A percentile compares a stretch with the other conserved stretches of the same genome.
phyloP scores from a whole-genome alignment of 1,140 invertebrate species.

The Leptinotarsa texana region DNA sequence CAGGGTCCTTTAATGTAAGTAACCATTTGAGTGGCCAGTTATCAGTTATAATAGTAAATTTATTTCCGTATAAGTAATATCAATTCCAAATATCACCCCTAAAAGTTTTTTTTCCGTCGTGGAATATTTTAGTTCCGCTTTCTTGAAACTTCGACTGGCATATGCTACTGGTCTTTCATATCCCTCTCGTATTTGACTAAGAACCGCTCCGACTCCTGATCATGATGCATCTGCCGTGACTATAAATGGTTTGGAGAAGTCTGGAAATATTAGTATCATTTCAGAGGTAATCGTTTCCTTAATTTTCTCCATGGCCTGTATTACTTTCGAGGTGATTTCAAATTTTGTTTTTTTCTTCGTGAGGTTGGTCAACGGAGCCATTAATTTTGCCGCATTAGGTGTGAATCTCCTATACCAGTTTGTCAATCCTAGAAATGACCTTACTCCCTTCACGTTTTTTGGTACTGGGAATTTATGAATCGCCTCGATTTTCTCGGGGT shows the following conservation, averaged over 20 bases:
- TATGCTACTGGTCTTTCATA: slow-evolving; percentile 19
- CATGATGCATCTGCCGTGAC: slow-evolving; percentile 52
- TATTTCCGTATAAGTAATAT: slow-evolving; percentile 23
- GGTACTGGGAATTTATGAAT: slow-evolving; percentile 29
- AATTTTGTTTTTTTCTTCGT: slow-evolving; percentile 14
- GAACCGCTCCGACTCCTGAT: slow-evolving; percentile 30
- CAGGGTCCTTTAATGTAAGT: slow-evolving; percentile 29
- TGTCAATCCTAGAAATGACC: slow-evolving; percentile 17
- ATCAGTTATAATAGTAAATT: slow-evolving; percentile 25
- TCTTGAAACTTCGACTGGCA: not conserved
- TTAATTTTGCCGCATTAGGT: slow-evolving; percentile 15
- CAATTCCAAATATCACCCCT: slow-evolving; percentile 14
- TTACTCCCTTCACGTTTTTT: slow-evolving; percentile 22
- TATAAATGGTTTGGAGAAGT: slow-evolving; percentile 50
- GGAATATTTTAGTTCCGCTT: slow-evolving; percentile 12
- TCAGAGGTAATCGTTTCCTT: not conserved
- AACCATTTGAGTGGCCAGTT: slow-evolving; percentile 26
- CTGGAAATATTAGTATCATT: slow-evolving; percentile 38
- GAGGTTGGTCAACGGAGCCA: slow-evolving; percentile 18
- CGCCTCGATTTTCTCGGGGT: slow-evolving; percentile 28
- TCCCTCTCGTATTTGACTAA: slow-evolving; percentile 19
- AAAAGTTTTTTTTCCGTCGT: slow-evolving; percentile 28
- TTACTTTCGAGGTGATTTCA: not conserved
- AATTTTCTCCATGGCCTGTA: slow-evolving; percentile 13
- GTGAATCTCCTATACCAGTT: slow-evolving; percentile 35